These are phyloP conservation scores for Doryteuthis pealeii DNA, from an alignment of 1,140 invertebrate genomes.

Conservation along the genomic window DNA sequence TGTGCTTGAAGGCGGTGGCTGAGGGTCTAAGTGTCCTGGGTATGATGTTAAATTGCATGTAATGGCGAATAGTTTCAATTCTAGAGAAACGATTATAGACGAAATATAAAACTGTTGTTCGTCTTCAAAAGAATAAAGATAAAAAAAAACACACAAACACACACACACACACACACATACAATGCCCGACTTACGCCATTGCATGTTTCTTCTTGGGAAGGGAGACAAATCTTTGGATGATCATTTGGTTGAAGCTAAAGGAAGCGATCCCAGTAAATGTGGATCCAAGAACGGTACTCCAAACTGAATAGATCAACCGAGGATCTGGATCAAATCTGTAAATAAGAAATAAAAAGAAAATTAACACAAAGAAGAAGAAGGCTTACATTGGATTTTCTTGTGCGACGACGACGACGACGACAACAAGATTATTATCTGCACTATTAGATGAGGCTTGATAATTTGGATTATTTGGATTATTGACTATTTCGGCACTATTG, in stretches of 20 bases:
- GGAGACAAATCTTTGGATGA: conserved; percentile 85
- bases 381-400: not conserved
- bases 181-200: not conserved
- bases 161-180: too few relatives aligned
- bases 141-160: too few relatives aligned
- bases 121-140: not conserved
- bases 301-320: conserved; percentile 81
- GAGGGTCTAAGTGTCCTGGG: too few relatives aligned
- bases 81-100: too few relatives aligned
- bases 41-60: too few relatives aligned
- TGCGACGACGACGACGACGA: too few relatives aligned
- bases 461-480: too few relatives aligned
- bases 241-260: conserved; percentile 85
- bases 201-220: not conserved
- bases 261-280: conserved; percentile 82
- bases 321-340: conserved; percentile 74
- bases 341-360: not conserved
- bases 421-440: too few relatives aligned
- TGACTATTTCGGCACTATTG: too few relatives aligned
- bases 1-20: too few relatives aligned
- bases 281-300: conserved; percentile 79
- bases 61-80: too few relatives aligned
- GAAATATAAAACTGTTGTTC: not conserved
- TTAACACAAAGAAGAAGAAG: not conserved
- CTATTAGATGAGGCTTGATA: too few relatives aligned